These are phyloP conservation scores for Diorhabda carinulata DNA, from an alignment of 1,140 invertebrate species.

Conservation along the genomic window DNA sequence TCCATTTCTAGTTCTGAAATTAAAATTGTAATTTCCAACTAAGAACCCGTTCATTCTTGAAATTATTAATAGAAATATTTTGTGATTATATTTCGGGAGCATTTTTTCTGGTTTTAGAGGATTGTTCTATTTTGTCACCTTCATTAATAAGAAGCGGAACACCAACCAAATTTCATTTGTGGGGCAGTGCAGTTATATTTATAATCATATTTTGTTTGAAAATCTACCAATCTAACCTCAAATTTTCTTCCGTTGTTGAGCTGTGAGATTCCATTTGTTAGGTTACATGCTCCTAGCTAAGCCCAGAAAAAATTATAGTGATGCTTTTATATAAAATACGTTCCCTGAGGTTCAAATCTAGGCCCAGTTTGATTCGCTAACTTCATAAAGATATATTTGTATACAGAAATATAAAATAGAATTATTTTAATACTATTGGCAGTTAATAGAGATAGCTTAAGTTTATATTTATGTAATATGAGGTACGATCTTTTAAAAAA, in stretches of 20 bases:
- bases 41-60: too few relatives aligned
- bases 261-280: slow-evolving; percentile 1
- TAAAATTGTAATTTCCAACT: too few relatives aligned
- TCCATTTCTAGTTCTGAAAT: too few relatives aligned
- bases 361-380: slow-evolving; percentile 12
- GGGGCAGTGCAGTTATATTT: slow-evolving; percentile 37
- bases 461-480: slow-evolving; percentile 1
- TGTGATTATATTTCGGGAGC: too few relatives aligned
- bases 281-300: slow-evolving; percentile 11
- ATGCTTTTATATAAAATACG: slow-evolving; percentile 11
- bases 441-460: slow-evolving; percentile 10
- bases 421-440: slow-evolving; percentile 14
- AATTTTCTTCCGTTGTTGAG: slow-evolving; percentile 7
- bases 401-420: slow-evolving; percentile 11
- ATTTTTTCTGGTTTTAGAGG: background rate
- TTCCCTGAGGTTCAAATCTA: slow-evolving; percentile 22
- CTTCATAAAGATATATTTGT: background rate
- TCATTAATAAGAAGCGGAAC: slow-evolving; percentile 32
- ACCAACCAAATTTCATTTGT: slow-evolving; percentile 31
- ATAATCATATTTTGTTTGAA: slow-evolving; percentile 23
- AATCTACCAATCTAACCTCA: slow-evolving; percentile 18
- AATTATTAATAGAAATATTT: too few relatives aligned
- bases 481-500: background rate
- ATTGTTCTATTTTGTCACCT: slow-evolving; percentile 8
- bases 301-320: slow-evolving; percentile 18